Base-by-base conservation (phyloP, 2,797 vertebrate genomes). In the Threskiornis aethiopicus region DNA sequence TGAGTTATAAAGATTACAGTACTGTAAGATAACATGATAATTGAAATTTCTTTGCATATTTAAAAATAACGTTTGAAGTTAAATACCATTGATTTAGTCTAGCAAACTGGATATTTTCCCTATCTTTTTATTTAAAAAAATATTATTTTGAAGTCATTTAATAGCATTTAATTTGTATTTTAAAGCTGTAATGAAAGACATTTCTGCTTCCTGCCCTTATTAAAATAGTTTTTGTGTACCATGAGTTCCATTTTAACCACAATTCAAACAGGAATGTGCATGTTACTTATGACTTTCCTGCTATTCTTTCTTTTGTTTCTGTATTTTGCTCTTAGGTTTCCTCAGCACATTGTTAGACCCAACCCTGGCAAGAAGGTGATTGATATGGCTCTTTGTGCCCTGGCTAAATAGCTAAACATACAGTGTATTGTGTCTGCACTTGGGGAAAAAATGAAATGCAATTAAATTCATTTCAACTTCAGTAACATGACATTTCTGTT, bases 401-500 rank as follows among this genome's bases (percentile, higher is more conserved):
- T 93, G 89, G 71, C 96, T 95, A 93, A 96, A 92, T 88, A 96
- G 46, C 79, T 96, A 85, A 94, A 90, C 66, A 37, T 72, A 75
- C 84, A 80, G 42, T 91, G 58, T 75, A 93, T 93, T 88, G 57
- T 88, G 42, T 75, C 65, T 92, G 69, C 59, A 39, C 55, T 89
- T 13, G 26, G 69, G 49, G 58, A 55, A 93, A 73, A 97, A 97
- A 94, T 92, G 80, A 94, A 94, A 94, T 81, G 88, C 95, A 96
- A 95, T 97, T 97, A 95, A 95, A 90, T 95, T 91, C 41, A 89
- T 95, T 95, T 96, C 81, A 89, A 70, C 76, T 91, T 80, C 70
- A 94, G 81, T 94, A 93, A 86, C 86, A 39, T 96, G 93, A 90
- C 91, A 94, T 96, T 97, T 97, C 87, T 96, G 90, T 95, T 96